Evolutionary conservation across 1,140 invertebrate species (phyloP).

Genomic region (Nylanderia fulva): DNA sequence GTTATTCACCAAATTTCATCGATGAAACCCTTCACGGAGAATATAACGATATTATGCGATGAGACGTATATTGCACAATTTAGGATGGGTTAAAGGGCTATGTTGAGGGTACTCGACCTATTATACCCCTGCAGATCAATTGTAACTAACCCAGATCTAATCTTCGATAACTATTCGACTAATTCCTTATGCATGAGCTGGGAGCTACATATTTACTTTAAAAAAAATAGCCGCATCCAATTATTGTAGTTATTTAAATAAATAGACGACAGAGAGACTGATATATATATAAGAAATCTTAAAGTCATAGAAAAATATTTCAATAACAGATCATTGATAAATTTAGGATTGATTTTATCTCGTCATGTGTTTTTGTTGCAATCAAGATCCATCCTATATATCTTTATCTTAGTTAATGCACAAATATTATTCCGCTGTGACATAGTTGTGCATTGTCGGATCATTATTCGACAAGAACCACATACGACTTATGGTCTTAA

Average conservation of each 20-base stretch:
- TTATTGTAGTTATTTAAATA: constrained; percentile 4
- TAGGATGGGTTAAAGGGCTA: constrained; percentile 38
- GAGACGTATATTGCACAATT: constrained; percentile 26
- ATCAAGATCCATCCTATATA: neutral
- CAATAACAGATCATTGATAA: neutral
- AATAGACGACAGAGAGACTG: neutral
- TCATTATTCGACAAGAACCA: neutral
- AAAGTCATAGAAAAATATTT: neutral
- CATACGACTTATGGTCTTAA: neutral
- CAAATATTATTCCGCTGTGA: neutral
- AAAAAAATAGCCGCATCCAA: neutral
- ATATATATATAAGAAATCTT: neutral
- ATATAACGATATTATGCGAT: neutral
- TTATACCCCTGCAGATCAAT: constrained; percentile 24
- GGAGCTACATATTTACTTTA: neutral
- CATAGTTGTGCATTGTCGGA: neutral
- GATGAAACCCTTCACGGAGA: neutral
- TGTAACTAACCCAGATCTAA: constrained; percentile 21
- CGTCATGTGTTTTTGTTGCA: neutral
- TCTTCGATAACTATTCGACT: constrained; percentile 16
- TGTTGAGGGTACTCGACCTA: neutral
- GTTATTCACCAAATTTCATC: neutral
- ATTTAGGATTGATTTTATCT: neutral
- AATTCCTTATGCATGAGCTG: neutral
- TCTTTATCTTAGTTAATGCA: neutral